Conservation (phyloP, 1,140 invertebrate genomes). For the Drosophila pseudoobscura region DNA sequence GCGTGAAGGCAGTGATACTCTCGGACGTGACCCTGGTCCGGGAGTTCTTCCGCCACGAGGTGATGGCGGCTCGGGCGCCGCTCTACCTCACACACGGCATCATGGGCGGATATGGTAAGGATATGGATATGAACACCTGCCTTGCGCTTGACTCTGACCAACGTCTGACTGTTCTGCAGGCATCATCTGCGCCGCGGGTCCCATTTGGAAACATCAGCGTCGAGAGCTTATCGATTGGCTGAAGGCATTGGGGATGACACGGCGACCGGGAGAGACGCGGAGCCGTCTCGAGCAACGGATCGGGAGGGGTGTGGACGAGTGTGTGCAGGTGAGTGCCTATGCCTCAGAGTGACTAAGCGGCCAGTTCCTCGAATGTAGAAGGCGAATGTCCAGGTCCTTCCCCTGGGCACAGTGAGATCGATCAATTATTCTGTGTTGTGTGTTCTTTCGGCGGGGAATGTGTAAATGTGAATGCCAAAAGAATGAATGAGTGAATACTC, state of each 20-base stretch:
- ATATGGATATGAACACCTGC: not conserved
- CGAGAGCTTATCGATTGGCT: slow-evolving; percentile 89
- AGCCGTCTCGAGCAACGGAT: slow-evolving; percentile 88
- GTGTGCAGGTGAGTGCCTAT: slow-evolving; percentile 85
- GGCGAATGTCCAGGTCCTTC: too few species aligned
- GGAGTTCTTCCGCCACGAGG: slow-evolving; percentile 88
- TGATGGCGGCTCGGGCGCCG: slow-evolving; percentile 89
- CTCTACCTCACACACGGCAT: slow-evolving; percentile 93
- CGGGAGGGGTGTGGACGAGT: slow-evolving; percentile 85
- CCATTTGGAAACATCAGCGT: slow-evolving; percentile 92
- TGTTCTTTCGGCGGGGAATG: too few species aligned
- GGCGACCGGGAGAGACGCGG: slow-evolving; percentile 86
- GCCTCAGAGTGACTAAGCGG: too few species aligned
- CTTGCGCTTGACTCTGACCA: not conserved
- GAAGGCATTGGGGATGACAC: slow-evolving; percentile 90
- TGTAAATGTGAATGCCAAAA: too few species aligned
- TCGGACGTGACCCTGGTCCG: slow-evolving; percentile 89
- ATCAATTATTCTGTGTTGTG: too few species aligned
- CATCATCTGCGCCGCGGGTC: slow-evolving; percentile 91
- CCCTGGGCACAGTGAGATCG: too few species aligned
- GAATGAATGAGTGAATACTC: too few species aligned
- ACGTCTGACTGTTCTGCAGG: slow-evolving; percentile 84
- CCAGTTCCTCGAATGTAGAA: too few species aligned
- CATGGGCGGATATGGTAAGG: slow-evolving; percentile 92
- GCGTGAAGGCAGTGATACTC: slow-evolving; percentile 89